Evolutionary conservation across 2,797 vertebrate genomes (phyloP).

Genomic region (Huso huso): DNA sequence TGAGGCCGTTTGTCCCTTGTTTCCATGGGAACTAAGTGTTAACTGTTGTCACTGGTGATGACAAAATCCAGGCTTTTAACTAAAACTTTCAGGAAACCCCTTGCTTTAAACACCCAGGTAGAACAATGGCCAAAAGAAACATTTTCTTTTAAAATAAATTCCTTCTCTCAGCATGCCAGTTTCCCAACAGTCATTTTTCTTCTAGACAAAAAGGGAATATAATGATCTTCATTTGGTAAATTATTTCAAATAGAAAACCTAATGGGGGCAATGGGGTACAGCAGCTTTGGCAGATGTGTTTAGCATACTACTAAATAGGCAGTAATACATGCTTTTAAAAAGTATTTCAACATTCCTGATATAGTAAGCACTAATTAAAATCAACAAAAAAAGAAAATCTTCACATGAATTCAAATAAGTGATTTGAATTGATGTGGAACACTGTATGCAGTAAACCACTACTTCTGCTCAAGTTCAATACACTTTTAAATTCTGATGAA

Average conservation of each 20-base stretch:
- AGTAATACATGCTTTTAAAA: too few relatives aligned
- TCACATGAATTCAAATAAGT: too few relatives aligned
- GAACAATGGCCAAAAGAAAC: background rate
- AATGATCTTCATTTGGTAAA: background rate
- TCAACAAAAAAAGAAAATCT: too few relatives aligned
- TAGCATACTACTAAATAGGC: too few relatives aligned
- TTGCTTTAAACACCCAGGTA: slow-evolving; percentile 7
- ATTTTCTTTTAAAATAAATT: background rate
- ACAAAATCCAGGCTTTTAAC: slow-evolving; percentile 5
- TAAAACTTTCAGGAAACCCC: background rate
- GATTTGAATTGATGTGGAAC: too few relatives aligned
- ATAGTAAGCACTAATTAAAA: too few relatives aligned
- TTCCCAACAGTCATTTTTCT: too few relatives aligned
- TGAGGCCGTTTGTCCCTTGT: background rate
- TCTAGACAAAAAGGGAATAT: background rate
- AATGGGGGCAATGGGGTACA: background rate
- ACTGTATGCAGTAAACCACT: too few relatives aligned
- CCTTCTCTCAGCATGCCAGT: too few relatives aligned
- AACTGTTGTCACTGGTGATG: background rate
- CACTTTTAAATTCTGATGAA: too few relatives aligned
- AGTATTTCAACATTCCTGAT: too few relatives aligned
- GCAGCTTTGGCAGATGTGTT: background rate
- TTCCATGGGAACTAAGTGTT: slow-evolving; percentile 10
- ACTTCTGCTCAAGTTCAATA: too few relatives aligned
- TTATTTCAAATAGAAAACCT: background rate